phyloP scores from a whole-genome alignment of 2,888 invertebrate species.

The Trichogramma dendrolimi region DNA sequence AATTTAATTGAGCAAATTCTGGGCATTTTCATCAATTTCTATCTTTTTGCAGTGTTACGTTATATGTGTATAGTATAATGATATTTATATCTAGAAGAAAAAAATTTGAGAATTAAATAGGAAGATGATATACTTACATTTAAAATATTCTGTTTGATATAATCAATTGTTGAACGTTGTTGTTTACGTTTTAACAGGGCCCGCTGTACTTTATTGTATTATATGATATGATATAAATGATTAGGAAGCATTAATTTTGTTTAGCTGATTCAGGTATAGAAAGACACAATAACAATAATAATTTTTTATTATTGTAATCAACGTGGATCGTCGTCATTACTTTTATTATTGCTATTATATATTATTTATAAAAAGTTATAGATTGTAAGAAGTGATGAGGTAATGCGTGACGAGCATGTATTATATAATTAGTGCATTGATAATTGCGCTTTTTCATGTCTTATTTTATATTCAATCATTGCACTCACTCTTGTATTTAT shows the following conservation, averaged over 20 bases:
- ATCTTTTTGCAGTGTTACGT: conserved; percentile 43
- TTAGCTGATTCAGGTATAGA: too few species aligned
- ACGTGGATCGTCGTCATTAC: conserved; percentile 27
- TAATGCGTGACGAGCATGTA: conserved; percentile 21
- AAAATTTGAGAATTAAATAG: conserved; percentile 16
- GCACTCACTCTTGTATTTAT: background rate
- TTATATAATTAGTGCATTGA: conserved; percentile 1
- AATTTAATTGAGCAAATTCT: conserved; percentile 14
- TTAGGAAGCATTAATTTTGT: too few species aligned
- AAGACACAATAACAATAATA: conserved; percentile 27
- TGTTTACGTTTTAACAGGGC: conserved; percentile 50
- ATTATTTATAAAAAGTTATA: too few species aligned
- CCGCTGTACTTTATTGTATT: conserved; percentile 51
- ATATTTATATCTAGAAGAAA: conserved; percentile 41
- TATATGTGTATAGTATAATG: conserved; percentile 44
- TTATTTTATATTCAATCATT: conserved; percentile 24
- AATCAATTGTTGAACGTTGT: conserved; percentile 51
- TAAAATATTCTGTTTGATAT: conserved; percentile 50
- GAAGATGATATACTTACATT: conserved; percentile 31
- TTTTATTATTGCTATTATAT: conserved; percentile 29
- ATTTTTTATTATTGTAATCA: conserved; percentile 29
- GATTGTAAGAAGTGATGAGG: background rate
- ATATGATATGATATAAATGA: conserved; percentile 25
- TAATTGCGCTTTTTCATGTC: conserved; percentile 4
- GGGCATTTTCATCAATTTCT: conserved; percentile 30